These are phyloP conservation scores for Empis stercorea DNA, from an alignment of 2,888 invertebrate genomes.

Conservation along the genomic window DNA sequence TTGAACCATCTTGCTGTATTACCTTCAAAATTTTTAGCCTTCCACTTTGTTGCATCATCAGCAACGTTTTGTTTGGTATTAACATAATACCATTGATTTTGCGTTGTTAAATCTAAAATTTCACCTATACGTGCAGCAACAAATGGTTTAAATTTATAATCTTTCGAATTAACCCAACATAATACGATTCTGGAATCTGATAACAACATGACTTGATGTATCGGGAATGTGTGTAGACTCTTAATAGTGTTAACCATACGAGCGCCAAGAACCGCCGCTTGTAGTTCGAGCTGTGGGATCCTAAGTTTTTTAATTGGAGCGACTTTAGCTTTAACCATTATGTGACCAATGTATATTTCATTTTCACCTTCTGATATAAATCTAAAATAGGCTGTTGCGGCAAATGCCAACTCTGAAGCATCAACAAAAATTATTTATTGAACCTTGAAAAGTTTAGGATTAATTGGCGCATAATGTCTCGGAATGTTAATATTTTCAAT, in stretches of 20 bases:
- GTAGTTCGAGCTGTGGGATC: slow-evolving; percentile 2
- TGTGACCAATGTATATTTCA: neutral
- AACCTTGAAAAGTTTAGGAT: neutral
- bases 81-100: slow-evolving; percentile 1
- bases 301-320: slow-evolving; percentile 6
- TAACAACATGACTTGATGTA: slow-evolving; percentile 1
- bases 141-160: slow-evolving; percentile 1
- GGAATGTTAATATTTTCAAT: slow-evolving; percentile 1
- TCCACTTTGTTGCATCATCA: slow-evolving; percentile 5
- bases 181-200: slow-evolving; percentile 7
- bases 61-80: slow-evolving; percentile 4
- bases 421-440: slow-evolving; percentile 5
- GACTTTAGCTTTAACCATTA: neutral
- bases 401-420: neutral
- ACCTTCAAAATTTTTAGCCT: neutral
- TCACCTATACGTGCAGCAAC: neutral
- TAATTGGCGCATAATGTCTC: neutral
- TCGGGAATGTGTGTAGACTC: slow-evolving; percentile 1
- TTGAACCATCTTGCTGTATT: neutral
- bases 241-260: slow-evolving; percentile 3
- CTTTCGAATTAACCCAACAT: slow-evolving; percentile 1
- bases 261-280: slow-evolving; percentile 3
- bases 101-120: slow-evolving; percentile 1
- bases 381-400: slow-evolving; percentile 4
- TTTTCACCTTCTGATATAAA: neutral